Evolutionary conservation across 2,113 vertebrate genomes (phyloP), one percentile per base, ranked within the genome.

Genomic region (Pimephales promelas): DNA sequence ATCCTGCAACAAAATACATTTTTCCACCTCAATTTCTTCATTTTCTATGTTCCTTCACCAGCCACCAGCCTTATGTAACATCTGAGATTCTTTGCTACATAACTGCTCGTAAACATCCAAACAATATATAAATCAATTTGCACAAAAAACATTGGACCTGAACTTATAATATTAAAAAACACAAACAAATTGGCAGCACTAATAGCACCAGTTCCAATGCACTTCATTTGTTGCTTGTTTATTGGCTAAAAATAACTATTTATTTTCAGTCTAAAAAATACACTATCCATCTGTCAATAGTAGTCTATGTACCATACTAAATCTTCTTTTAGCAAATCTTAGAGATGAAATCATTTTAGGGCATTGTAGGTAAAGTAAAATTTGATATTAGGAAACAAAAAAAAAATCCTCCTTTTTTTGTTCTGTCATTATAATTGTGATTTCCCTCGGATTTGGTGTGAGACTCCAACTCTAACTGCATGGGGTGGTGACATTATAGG

Each of bases 401-500:
- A 24, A 56, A 59, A 24, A 40, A 57, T 4, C 31, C 54, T 1
- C 3, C 22, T 57, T 77, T 77, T 54, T 26, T 73, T 31, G 22
- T 64, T 66, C 1, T 40, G 66, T 73, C 22, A 2, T 43, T 24
- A n/a, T 71, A 13, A 8, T 47, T 72, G 11, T 24, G n/a, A 71
- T 14, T 24, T 71, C 66, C 45, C 47, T 20, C 14, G 3, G 26
- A 54, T 54, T 54, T 43, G 18, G 36, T 43, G 70, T 22, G 2
- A 54, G 28, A 45, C 64, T 68, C 83, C 92, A 93, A 88, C 92
- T 89, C 73, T n/a, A n/a, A n/a, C 68, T 79, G 83, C 89, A 91
- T 9, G 92, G 89, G 74, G 83, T 61, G 0, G 45, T 34, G 4
- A 88, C 57, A 36, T 92, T 90, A n/a, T 94, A 94, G 59, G 90